Conservation (phyloP, 1,140 invertebrate species). For the Listronotus oregonensis region DNA sequence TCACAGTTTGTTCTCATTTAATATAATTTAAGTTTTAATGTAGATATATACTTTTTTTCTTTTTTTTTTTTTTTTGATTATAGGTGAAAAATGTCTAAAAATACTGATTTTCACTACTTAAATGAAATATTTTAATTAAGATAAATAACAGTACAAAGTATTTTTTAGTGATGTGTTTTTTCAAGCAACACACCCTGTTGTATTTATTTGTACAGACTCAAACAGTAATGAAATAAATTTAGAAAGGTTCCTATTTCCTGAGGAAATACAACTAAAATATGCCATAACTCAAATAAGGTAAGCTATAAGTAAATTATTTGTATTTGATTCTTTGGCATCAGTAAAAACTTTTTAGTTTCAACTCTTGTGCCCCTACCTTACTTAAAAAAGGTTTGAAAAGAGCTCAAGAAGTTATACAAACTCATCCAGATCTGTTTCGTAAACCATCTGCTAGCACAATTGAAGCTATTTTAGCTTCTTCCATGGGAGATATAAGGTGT, state of each 20-base stretch:
- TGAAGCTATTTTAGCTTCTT: slow-evolving; percentile 70
- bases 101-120: not conserved
- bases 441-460: slow-evolving; percentile 62
- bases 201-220: slow-evolving; percentile 73
- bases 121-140: not conserved
- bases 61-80: not conserved
- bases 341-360: slow-evolving; percentile 61
- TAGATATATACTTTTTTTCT: too few species aligned
- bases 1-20: too few species aligned
- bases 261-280: slow-evolving; percentile 63
- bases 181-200: slow-evolving; percentile 68
- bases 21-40: too few species aligned
- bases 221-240: slow-evolving; percentile 65
- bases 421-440: slow-evolving; percentile 60
- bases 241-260: slow-evolving; percentile 66
- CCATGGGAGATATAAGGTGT: slow-evolving; percentile 72
- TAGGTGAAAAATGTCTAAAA: not conserved
- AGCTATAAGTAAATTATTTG: slow-evolving; percentile 9
- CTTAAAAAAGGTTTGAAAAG: slow-evolving; percentile 70
- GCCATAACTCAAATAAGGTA: slow-evolving; percentile 68
- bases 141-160: slow-evolving; percentile 22
- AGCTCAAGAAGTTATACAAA: slow-evolving; percentile 61
- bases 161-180: slow-evolving; percentile 65
- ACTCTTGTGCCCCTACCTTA: slow-evolving; percentile 65
- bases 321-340: slow-evolving; percentile 22